A percentile compares a stretch with the other conserved stretches of the same genome.
Conservation (phyloP, 2,113 vertebrate species). For the Lophochroa leadbeateri region DNA sequence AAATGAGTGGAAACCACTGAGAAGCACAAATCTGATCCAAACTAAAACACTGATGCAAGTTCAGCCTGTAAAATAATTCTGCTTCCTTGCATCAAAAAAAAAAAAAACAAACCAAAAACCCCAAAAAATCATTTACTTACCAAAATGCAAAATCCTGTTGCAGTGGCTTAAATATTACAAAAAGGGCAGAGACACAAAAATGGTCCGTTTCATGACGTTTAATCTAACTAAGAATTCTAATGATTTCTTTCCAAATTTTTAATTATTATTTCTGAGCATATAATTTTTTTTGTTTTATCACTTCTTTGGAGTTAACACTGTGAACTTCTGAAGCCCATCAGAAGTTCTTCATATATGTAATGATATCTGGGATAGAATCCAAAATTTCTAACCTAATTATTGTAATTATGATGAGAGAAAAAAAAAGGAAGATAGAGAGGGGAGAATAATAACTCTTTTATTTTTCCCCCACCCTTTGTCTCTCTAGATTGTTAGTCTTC, state of each 20-base stretch:
- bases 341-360: not conserved
- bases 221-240: not conserved
- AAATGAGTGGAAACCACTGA: not conserved
- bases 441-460: not conserved
- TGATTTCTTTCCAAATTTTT: not conserved
- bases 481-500: not conserved
- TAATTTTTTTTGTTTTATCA: not conserved
- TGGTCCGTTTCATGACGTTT: not conserved
- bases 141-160: not conserved
- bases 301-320: not conserved
- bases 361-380: slow-evolving; percentile 1
- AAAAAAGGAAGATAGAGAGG: not conserved
- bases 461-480: not conserved
- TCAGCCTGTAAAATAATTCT: not conserved
- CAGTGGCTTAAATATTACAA: not conserved
- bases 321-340: not conserved
- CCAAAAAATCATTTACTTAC: not conserved
- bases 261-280: not conserved
- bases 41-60: not conserved
- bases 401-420: not conserved
- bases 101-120: not conserved
- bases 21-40: not conserved
- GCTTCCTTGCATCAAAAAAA: not conserved
- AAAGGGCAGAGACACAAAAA: not conserved
- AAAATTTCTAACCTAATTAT: slow-evolving; percentile 19